These are phyloP conservation scores for Lophius piscatorius DNA, from an alignment of 2,113 vertebrate genomes.

Conservation along the genomic window DNA sequence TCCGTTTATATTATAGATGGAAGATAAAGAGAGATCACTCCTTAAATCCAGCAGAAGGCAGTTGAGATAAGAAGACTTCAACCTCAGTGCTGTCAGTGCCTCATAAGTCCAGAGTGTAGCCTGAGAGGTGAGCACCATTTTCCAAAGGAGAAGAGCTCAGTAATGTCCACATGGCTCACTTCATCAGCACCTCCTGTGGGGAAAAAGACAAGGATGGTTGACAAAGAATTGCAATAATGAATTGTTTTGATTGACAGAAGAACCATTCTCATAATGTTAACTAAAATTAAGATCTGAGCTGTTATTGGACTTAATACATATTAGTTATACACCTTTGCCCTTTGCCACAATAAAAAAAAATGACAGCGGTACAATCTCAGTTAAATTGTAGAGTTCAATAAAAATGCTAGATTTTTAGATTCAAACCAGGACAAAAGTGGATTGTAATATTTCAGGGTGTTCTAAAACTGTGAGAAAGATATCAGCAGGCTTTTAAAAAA, in stretches of 20 bases:
- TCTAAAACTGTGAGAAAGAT: too few species aligned
- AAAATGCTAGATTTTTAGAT: neutral
- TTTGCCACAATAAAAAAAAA: too few species aligned
- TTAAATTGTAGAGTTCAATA: too few species aligned
- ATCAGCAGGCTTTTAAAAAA: too few species aligned
- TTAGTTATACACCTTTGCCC: too few species aligned
- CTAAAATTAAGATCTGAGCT: too few species aligned
- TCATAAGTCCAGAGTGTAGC: constrained; percentile 38
- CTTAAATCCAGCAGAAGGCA: constrained; percentile 69
- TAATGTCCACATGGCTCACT: constrained; percentile 59
- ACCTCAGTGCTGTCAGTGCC: constrained; percentile 31
- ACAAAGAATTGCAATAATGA: neutral
- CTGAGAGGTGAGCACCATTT: constrained; percentile 34
- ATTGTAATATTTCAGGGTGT: neutral
- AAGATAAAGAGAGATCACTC: constrained; percentile 63
- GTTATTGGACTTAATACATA: too few species aligned
- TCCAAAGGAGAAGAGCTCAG: constrained; percentile 26
- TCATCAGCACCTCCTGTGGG: constrained; percentile 72
- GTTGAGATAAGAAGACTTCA: constrained; percentile 52
- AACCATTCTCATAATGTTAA: neutral
- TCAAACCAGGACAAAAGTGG: neutral
- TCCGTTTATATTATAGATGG: constrained; percentile 64
- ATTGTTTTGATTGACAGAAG: neutral
- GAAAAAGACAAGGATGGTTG: constrained; percentile 1
- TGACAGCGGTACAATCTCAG: too few species aligned